Evolutionary conservation across 2,797 vertebrate species (phyloP), one percentile per base, ranked within the genome.

Genomic region (Acropternis orthonyx): DNA sequence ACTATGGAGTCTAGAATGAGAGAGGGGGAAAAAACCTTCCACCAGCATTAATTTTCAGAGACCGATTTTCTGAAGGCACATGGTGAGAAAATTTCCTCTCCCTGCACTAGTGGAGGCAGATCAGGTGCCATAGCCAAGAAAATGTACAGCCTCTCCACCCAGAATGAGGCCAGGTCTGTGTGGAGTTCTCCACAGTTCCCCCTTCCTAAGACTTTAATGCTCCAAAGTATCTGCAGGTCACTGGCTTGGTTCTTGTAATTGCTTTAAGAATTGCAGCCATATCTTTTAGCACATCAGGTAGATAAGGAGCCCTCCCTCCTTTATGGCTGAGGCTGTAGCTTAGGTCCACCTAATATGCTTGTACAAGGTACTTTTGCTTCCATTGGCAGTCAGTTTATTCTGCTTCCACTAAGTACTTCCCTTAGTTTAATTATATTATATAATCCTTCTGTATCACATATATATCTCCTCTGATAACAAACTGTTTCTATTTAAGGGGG

Each of bases 131-230:
- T 9, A 66, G 48, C 26, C 2, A 18, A 37, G 56, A 27, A 79
- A 76, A 83, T 5, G 8, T 32, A 23, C 8, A 65, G 43, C 34
- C 34, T 61, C 22, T 36, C 3, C 39, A 24, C 18, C 4, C 36
- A 62, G 43, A 20, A n/a, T 55, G 46, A 37, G 39, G 19, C 7
- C 49, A 65, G 34, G 3, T 30, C 58, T 58, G 19, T 5, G 0
- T 39, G 22, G 27, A 36, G 9, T 23, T 41, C 65, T 66, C 27
- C n/a, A 2, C 32, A 56, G 54, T 32, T 46, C 32, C 43, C 12
- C 2, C 0, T 3, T 14, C 55, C 19, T 7, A 23, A 56, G 13
- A 10, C 5, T 63, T 36, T 9, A 1, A 17, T n/a, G 28, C 5
- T 71, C 19, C 56, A 17, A 10, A 44, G 52, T 9, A 14, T 46